Conservation (phyloP, 1,140 invertebrate species). For the Steinernema feltiae region DNA sequence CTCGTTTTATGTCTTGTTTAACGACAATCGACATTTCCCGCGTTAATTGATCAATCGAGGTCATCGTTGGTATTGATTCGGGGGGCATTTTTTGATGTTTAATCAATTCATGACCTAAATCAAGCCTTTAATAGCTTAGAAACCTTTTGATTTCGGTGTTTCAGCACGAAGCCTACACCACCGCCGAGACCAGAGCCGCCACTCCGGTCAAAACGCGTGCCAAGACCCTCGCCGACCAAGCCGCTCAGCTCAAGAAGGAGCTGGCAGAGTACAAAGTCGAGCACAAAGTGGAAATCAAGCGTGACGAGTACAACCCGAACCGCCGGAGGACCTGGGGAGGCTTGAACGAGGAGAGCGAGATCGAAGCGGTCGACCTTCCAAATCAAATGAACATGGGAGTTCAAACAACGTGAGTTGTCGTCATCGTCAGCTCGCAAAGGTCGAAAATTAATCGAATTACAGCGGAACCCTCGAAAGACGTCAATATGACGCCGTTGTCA, state of each 20-base stretch:
- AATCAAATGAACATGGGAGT: constrained; percentile 11
- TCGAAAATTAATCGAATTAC: neutral
- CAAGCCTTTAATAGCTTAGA: neutral
- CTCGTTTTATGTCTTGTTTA: too few species aligned
- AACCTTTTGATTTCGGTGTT: neutral
- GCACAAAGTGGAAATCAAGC: neutral
- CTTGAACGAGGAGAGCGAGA: neutral
- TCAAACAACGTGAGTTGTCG: neutral
- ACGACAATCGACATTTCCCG: neutral
- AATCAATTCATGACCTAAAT: neutral
- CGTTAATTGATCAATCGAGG: neutral
- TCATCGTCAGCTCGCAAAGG: too few species aligned
- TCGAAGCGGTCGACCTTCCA: neutral
- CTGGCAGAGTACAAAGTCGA: neutral
- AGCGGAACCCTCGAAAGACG: neutral
- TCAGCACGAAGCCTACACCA: neutral
- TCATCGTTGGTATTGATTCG: neutral
- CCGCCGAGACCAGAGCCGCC: neutral
- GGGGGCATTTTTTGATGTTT: too few species aligned
- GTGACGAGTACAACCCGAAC: neutral
- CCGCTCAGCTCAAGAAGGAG: constrained; percentile 1
- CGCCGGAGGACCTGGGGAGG: neutral
- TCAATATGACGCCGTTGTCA: neutral
- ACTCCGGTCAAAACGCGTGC: neutral
- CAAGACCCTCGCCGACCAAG: constrained; percentile 1